Conservation (phyloP, 2,888 invertebrate species). For the Nemoura dubitans region DNA sequence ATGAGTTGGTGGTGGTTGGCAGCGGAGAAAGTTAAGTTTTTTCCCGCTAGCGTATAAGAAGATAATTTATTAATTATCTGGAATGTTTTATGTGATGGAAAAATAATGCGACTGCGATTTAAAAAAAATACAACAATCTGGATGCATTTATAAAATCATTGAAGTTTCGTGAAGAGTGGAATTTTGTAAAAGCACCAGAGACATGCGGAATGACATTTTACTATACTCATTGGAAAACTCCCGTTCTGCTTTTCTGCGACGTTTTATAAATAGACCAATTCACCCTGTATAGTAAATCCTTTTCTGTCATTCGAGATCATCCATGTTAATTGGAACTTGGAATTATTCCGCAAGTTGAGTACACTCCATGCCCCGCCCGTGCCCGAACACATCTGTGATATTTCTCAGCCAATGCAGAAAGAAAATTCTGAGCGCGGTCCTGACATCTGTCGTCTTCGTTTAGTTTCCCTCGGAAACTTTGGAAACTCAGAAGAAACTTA, state of each 20-base stretch:
- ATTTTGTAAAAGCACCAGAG: too few relatives aligned
- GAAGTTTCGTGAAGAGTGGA: too few relatives aligned
- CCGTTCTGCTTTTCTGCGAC: neutral
- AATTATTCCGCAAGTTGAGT: neutral
- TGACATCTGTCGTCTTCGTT: neutral
- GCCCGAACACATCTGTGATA: neutral
- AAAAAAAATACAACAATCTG: too few relatives aligned
- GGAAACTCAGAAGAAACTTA: slow-evolving; percentile 16
- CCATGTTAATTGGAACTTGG: neutral
- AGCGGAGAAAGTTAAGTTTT: neutral
- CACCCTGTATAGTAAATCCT: neutral
- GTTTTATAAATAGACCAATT: neutral
- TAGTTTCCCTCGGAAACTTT: slow-evolving; percentile 15
- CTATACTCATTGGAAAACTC: too few relatives aligned
- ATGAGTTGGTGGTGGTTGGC: neutral
- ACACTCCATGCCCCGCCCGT: neutral
- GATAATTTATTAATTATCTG: too few relatives aligned
- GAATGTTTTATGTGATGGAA: too few relatives aligned
- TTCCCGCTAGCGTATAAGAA: too few relatives aligned
- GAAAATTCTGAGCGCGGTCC: neutral
- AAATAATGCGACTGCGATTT: too few relatives aligned
- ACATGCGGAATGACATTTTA: too few relatives aligned
- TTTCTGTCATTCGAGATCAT: neutral
- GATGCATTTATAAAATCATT: too few relatives aligned
- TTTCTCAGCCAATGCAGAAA: neutral